Evolutionary conservation across 2,797 vertebrate species (phyloP).

Genomic region (Hybognathus amarus): DNA sequence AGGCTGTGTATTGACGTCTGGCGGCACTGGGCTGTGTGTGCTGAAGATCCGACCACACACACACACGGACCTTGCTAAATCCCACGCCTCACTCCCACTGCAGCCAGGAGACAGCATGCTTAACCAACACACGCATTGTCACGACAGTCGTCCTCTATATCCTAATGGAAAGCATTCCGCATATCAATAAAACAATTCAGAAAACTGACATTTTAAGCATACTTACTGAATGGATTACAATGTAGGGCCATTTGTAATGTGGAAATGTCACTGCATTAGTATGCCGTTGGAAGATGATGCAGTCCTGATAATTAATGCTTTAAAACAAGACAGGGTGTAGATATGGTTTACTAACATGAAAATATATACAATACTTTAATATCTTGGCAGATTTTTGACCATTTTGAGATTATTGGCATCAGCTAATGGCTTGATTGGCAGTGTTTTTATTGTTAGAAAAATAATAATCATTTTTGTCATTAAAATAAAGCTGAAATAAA

Average conservation of each 20-base stretch:
- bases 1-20: conserved; percentile 63
- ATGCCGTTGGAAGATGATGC: background rate
- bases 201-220: conserved; percentile 3
- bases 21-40: conserved; percentile 55
- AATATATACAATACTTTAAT: background rate
- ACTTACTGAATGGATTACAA: conserved; percentile 12
- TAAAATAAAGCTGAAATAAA: background rate
- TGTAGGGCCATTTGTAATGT: conserved; percentile 15
- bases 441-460: background rate
- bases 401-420: background rate
- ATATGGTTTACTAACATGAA: background rate
- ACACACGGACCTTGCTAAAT: conserved; percentile 33
- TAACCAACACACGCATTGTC: conserved; percentile 24
- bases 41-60: no score
- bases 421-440: background rate
- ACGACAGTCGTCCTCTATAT: conserved; percentile 11
- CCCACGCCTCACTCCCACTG: conserved; percentile 34
- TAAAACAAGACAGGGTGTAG: background rate
- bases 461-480: background rate
- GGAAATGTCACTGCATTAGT: conserved; percentile 15
- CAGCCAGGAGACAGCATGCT: conserved; percentile 23
- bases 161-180: conserved; percentile 21
- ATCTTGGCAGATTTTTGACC: background rate
- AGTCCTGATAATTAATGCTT: conserved; percentile 7
- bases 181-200: background rate